Evolutionary conservation across 1,140 invertebrate genomes (phyloP).

Genomic region (Ceratina calcarata): DNA sequence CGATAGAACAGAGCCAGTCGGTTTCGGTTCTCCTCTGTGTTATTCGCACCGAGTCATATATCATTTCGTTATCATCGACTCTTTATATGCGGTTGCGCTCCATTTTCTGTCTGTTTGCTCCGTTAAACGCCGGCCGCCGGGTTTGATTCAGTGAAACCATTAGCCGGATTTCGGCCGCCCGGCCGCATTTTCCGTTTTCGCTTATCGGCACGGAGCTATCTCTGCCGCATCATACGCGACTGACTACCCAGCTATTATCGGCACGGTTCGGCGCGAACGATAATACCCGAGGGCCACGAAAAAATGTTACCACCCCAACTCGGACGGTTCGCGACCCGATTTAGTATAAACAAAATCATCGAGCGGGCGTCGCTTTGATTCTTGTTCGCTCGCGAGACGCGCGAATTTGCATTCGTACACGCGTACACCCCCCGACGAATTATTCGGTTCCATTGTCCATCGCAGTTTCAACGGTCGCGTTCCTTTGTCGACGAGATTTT

Average conservation of each 20-base stretch:
- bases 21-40: conserved; percentile 62
- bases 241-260: conserved; percentile 63
- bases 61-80: conserved; percentile 82
- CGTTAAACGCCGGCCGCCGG: conserved; percentile 74
- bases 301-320: conserved; percentile 47
- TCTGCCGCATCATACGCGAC: conserved; percentile 61
- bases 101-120: conserved; percentile 81
- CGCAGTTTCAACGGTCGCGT: not conserved
- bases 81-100: conserved; percentile 81
- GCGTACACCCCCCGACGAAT: not conserved
- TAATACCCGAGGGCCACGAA: conserved; percentile 54
- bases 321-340: conserved; percentile 11
- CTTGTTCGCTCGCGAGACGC: not conserved
- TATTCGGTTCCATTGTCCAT: not conserved
- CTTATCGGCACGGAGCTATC: conserved; percentile 57
- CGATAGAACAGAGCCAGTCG: conserved; percentile 17
- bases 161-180: conserved; percentile 74
- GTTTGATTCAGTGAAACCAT: conserved; percentile 78
- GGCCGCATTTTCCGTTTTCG: conserved; percentile 67
- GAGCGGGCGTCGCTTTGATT: conserved; percentile 21
- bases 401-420: not conserved
- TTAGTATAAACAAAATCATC: conserved; percentile 55
- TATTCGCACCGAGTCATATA: conserved; percentile 78
- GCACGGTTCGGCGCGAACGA: conserved; percentile 57
- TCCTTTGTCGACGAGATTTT: conserved; percentile 24